Base-by-base conservation (phyloP, 2,888 invertebrate genomes). In the Autographa pulchrina region DNA sequence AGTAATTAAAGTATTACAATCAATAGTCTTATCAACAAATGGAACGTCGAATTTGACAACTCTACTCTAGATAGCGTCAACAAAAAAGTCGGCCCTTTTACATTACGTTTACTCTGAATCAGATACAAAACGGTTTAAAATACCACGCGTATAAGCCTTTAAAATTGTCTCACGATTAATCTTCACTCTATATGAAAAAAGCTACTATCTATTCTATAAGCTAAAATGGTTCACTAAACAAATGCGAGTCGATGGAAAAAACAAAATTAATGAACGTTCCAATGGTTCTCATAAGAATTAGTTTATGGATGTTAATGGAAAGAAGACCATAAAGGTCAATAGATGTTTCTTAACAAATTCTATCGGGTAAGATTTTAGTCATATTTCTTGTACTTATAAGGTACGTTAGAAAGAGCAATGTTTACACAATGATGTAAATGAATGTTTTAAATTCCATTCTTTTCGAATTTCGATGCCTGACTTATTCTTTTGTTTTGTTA, bases 291-390 rank as follows among this genome's bases (percentile, higher is more conserved):
- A 75, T 83, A 86, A 85, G 85, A 90, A 89, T 90, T 86, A 83
- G 86, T 88, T 88, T 87, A 84, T 86, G 85, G 86, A 89, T 90
- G 89, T 88, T 88, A 92, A 89, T 89, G 85, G 85, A 88, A 86
- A 85, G 80, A 86, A 59, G 68, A 84, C 83, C 85, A 84, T 85
- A 89, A 88, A 91, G 88, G 89, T 90, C 89, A 89, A 87, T 85
- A 80, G 82, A 80, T 86, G 82, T 88, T 87, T 88, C 84, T 86
- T 85, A 89, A 88, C 79, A 81, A 84, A 89, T 89, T 88, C 81
- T 86, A 87, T 86, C 74, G 75, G 77, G 88, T 84, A 85, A 81
- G 77, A 86, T 63, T 73, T 83, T 82, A 78, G 84, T 85, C 86
- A 89, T 85, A 86, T 82, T 87, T 86, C 84, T 86, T 83, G 71